phyloP scores from a whole-genome alignment of 2,113 vertebrate genomes.

The Campylorhamphus procurvoides region DNA sequence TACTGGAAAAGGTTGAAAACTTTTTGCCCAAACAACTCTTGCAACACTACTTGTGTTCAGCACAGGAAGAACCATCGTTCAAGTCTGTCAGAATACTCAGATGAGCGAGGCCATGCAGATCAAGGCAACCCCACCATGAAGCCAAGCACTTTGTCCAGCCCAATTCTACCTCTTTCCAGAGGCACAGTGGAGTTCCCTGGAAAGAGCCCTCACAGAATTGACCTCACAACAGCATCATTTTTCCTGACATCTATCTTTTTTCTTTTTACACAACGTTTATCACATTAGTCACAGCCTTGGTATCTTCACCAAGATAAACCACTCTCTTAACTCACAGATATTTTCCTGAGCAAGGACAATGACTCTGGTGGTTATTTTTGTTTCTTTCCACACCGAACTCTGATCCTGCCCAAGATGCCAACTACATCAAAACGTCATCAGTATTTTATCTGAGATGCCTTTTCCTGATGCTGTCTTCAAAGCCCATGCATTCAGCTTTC shows the following conservation, averaged over 20 bases:
- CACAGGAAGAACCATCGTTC: not conserved
- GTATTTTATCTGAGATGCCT: not conserved
- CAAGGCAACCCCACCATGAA: not conserved
- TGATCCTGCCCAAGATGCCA: not conserved
- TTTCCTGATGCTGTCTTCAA: not conserved
- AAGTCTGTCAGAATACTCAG: not conserved
- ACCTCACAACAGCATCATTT: not conserved
- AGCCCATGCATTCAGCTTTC: not conserved
- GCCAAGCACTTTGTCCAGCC: not conserved
- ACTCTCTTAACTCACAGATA: not conserved
- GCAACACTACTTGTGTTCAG: not conserved
- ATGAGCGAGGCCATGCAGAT: not conserved
- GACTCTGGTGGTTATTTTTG: not conserved
- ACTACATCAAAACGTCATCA: not conserved
- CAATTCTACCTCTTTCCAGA: not conserved
- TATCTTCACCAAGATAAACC: not conserved
- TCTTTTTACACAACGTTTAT: not conserved
- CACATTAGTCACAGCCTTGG: not conserved
- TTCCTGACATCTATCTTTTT: not conserved
- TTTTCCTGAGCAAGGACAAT: not conserved
- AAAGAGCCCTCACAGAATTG: not conserved
- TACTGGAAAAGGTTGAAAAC: not conserved
- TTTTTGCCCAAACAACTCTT: not conserved
- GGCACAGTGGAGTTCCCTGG: not conserved
- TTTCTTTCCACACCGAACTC: not conserved